A percentile compares a stretch with the other conserved stretches of the same genome.
phyloP scores from a whole-genome alignment of 2,113 vertebrate species.

The Helogale parvula region DNA sequence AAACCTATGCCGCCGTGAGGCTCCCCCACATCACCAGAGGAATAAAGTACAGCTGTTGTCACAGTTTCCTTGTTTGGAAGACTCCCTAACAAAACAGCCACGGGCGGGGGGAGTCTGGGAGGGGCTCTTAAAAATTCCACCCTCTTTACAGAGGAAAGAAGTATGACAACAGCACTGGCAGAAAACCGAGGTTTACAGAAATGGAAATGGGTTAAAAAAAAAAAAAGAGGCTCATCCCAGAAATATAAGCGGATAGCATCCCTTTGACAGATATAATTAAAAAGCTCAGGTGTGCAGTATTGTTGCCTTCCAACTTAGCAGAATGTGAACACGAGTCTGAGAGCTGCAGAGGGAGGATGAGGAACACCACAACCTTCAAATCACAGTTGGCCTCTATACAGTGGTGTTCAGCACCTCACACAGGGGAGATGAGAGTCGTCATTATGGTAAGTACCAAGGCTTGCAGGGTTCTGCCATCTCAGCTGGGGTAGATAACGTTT shows the following conservation, averaged over 20 bases:
- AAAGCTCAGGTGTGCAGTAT: background rate
- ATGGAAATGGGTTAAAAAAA: background rate
- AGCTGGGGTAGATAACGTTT: background rate
- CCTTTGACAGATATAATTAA: background rate
- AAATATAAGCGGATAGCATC: background rate
- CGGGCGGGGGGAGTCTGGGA: background rate
- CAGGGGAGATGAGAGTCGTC: background rate
- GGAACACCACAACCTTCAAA: background rate
- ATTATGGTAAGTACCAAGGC: background rate
- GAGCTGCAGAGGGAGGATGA: background rate
- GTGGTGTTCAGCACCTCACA: too few species aligned
- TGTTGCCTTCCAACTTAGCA: background rate
- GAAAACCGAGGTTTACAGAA: background rate
- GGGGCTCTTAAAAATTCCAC: background rate
- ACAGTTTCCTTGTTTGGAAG: slow-evolving; percentile 63
- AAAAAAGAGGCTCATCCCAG: background rate
- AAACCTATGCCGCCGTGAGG: background rate
- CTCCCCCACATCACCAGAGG: background rate
- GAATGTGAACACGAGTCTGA: fast-evolving
- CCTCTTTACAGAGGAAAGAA: slow-evolving; percentile 55
- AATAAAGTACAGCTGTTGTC: background rate
- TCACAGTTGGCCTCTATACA: background rate
- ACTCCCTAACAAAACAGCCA: slow-evolving; percentile 55
- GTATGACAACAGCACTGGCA: background rate
- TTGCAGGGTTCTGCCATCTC: background rate